phyloP scores from a whole-genome alignment of 1,140 invertebrate genomes.

The Drosophila mayri region DNA sequence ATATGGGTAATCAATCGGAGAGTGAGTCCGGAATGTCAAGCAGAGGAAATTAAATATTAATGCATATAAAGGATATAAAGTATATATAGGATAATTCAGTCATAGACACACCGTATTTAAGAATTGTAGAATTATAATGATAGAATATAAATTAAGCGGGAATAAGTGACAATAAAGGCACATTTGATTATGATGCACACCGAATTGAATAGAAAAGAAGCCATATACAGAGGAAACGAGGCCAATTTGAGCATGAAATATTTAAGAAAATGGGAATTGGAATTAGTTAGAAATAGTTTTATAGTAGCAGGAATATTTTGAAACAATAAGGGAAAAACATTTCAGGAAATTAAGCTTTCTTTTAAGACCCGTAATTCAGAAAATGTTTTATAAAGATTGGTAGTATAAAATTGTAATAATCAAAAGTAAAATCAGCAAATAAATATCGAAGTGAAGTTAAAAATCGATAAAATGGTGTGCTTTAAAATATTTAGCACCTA shows the following conservation, averaged over 20 bases:
- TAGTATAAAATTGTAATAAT: not conserved
- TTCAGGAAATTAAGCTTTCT: not conserved
- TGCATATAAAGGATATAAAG: not conserved
- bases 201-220: conserved; percentile 30
- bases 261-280: conserved; percentile 52
- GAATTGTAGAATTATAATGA: not conserved
- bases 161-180: not conserved
- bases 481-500: too few relatives aligned
- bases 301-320: conserved; percentile 1
- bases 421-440: too few relatives aligned
- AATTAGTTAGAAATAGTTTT: conserved; percentile 47
- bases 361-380: not conserved
- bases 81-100: not conserved
- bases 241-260: conserved; percentile 62
- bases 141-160: not conserved
- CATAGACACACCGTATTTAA: not conserved
- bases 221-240: conserved; percentile 19
- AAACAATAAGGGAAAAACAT: not conserved
- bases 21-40: conserved; percentile 10
- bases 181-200: conserved; percentile 2
- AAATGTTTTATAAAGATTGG: not conserved
- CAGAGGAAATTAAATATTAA: conserved; percentile 15
- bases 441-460: too few relatives aligned
- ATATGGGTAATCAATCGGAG: conserved; percentile 22
- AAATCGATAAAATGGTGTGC: too few relatives aligned